These are phyloP conservation scores for Pecten maximus DNA, from an alignment of 2,888 invertebrate species.

Conservation along the genomic window DNA sequence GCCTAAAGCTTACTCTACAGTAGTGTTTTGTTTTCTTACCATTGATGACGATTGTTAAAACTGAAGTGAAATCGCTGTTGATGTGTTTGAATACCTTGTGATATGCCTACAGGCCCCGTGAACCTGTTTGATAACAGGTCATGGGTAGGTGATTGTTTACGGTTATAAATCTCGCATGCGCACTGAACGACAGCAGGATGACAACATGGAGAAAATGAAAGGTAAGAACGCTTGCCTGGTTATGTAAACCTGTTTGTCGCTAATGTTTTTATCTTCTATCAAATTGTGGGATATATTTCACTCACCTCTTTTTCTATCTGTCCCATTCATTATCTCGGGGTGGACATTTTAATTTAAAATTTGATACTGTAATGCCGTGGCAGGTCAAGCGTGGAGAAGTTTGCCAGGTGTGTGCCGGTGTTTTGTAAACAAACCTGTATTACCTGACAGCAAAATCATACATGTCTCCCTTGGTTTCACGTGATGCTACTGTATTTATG, in stretches of 20 bases:
- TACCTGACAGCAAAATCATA: background rate
- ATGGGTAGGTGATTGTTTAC: slow-evolving; percentile 23
- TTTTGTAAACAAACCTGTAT: background rate
- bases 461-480: background rate
- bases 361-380: background rate
- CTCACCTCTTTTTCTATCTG: background rate
- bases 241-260: background rate
- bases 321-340: background rate
- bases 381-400: background rate
- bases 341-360: background rate
- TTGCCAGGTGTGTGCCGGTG: background rate
- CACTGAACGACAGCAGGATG: background rate
- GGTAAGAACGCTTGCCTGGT: background rate
- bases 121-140: background rate
- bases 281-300: no score
- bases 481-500: background rate
- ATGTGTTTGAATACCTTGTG: no score
- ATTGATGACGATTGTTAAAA: no score
- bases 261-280: background rate
- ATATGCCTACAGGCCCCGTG: background rate
- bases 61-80: no score
- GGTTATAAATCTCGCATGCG: background rate
- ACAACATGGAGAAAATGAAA: slow-evolving; percentile 28
- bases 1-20: no score
- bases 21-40: no score